A percentile compares a stretch with the other conserved stretches of the same genome.
Evolutionary conservation across 2,888 invertebrate genomes (phyloP).

Genomic region (Cataglyphis livida): DNA sequence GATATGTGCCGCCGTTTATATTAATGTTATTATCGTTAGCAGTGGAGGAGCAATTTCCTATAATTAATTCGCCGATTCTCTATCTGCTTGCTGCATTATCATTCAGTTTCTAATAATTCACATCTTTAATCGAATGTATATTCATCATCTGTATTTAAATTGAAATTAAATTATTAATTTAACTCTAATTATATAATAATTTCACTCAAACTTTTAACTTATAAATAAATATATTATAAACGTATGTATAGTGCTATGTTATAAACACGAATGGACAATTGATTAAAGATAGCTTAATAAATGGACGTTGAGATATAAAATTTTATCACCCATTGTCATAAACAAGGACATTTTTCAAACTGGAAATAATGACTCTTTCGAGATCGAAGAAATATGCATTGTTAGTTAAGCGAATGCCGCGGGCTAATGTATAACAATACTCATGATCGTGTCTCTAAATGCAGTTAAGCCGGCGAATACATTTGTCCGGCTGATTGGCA

Average conservation of each 20-base stretch:
- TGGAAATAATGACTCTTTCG: background rate
- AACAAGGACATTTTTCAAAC: background rate
- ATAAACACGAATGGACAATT: background rate
- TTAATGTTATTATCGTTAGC: constrained; percentile 42
- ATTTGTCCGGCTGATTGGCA: constrained; percentile 50
- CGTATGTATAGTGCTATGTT: background rate
- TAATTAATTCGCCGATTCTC: constrained; percentile 46
- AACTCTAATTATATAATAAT: background rate
- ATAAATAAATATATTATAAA: background rate
- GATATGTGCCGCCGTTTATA: constrained; percentile 15
- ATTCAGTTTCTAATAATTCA: constrained; percentile 41
- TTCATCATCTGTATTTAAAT: constrained; percentile 20
- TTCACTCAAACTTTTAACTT: constrained; percentile 1
- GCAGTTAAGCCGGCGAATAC: constrained; percentile 35
- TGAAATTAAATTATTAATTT: constrained; percentile 3
- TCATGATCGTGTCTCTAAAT: constrained; percentile 42
- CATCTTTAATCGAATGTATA: constrained; percentile 20
- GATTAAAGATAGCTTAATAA: background rate
- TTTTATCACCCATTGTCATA: background rate
- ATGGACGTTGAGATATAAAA: background rate
- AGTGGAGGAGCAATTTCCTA: constrained; percentile 33
- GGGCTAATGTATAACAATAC: constrained; percentile 34
- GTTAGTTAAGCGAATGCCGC: constrained; percentile 19
- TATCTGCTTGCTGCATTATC: constrained; percentile 35
- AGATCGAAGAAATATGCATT: constrained; percentile 1